These are phyloP conservation scores for Nasonia vitripennis DNA, from an alignment of 1,140 invertebrate genomes.

Conservation along the genomic window DNA sequence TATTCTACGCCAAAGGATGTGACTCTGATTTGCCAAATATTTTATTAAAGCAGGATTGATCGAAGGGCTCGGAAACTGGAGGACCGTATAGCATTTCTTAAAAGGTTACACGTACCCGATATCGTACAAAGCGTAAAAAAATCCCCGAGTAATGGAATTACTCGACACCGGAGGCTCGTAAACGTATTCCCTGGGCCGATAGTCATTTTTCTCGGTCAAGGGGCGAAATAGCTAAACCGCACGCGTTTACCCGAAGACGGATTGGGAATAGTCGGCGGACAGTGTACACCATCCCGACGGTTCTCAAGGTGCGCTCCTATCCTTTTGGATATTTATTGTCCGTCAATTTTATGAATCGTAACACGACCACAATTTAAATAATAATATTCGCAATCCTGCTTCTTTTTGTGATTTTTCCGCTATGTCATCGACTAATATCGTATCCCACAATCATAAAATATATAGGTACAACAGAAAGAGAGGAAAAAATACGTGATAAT, in stretches of 20 bases:
- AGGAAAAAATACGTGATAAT: neutral
- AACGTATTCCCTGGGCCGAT: slow-evolving; percentile 75
- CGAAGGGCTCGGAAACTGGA: neutral
- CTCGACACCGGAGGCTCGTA: slow-evolving; percentile 72
- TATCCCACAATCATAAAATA: neutral
- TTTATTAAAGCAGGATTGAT: neutral
- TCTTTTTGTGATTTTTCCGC: no score
- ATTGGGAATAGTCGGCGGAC: slow-evolving; percentile 57
- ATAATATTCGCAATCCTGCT: neutral
- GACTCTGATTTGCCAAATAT: neutral
- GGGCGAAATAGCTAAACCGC: slow-evolving; percentile 71
- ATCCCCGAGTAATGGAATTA: slow-evolving; percentile 75
- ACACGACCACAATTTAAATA: neutral
- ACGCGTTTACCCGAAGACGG: slow-evolving; percentile 71
- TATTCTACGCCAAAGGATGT: neutral
- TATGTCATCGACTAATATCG: neutral
- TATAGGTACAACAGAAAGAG: neutral
- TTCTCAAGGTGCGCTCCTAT: slow-evolving; percentile 13
- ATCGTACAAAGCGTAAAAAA: slow-evolving; percentile 73
- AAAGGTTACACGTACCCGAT: slow-evolving; percentile 61
- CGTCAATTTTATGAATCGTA: neutral
- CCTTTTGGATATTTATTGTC: neutral
- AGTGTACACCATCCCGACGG: neutral
- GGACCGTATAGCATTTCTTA: slow-evolving; percentile 22
- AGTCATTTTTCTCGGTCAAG: slow-evolving; percentile 75